These are phyloP conservation scores for Peromyscus aztecus DNA, from an alignment of 2,797 vertebrate genomes.

Conservation along the genomic window DNA sequence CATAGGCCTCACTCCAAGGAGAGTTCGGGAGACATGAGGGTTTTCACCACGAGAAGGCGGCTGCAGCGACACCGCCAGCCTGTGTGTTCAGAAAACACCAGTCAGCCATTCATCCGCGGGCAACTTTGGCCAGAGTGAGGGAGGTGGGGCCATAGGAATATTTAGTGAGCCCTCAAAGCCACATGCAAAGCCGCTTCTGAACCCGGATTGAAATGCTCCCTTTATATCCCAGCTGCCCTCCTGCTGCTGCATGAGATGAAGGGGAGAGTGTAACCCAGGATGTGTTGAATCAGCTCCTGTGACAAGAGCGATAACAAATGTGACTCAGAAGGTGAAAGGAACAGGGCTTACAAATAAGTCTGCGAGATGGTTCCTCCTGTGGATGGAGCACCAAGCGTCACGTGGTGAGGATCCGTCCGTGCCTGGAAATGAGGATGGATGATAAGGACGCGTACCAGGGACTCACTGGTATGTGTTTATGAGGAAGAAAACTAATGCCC, in stretches of 20 bases:
- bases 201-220: not conserved
- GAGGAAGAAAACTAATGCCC: not conserved
- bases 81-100: not conserved
- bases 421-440: not conserved
- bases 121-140: not conserved
- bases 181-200: not conserved
- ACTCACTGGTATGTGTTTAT: fast-evolving
- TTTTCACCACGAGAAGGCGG: not conserved
- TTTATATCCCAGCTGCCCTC: conserved; percentile 7
- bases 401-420: not conserved
- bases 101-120: not conserved
- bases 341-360: conserved; percentile 29
- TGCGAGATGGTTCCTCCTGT: not conserved
- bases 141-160: not conserved
- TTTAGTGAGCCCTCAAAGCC: not conserved
- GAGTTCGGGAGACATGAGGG: not conserved
- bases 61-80: not conserved
- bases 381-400: not conserved
- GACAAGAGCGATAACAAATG: conserved; percentile 69
- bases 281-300: conserved; percentile 63
- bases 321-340: conserved; percentile 70
- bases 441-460: conserved; percentile 43
- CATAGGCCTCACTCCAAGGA: not conserved
- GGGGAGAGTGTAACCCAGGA: not conserved
- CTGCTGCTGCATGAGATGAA: not conserved